A percentile compares a stretch with the other conserved stretches of the same genome.
phyloP scores from a whole-genome alignment of 2,113 vertebrate species.

The Pseudonaja textilis region DNA sequence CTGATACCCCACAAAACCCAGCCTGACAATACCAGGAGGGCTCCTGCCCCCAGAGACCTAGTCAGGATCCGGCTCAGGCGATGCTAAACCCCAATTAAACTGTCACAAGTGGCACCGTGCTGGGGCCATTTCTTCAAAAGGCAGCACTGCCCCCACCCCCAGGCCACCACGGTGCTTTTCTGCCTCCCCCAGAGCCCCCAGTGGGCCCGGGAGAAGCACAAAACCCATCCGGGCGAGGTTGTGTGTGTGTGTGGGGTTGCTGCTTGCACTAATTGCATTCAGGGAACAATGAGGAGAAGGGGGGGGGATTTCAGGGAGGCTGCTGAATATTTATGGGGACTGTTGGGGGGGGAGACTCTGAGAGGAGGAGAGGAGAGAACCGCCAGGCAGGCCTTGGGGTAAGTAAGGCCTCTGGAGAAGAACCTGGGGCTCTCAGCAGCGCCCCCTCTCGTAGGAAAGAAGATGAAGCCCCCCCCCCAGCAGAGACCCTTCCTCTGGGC shows the following conservation, averaged over 20 bases:
- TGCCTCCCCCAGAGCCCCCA: neutral
- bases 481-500: neutral
- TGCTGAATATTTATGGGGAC: neutral
- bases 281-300: neutral
- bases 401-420: neutral
- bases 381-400: too few relatives aligned
- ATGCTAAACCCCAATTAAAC: neutral
- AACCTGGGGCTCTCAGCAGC: neutral
- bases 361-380: neutral
- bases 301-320: neutral
- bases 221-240: neutral
- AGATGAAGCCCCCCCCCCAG: neutral
- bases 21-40: neutral
- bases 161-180: neutral
- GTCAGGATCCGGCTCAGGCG: neutral
- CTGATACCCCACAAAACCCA: neutral
- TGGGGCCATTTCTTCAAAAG: accelerated
- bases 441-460: neutral
- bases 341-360: neutral
- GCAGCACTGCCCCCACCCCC: neutral
- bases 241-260: neutral
- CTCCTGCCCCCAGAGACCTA: neutral
- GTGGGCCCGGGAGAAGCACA: neutral
- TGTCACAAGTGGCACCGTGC: accelerated
- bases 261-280: neutral